These are phyloP conservation scores for Choristoneura rosaceana DNA, from an alignment of 2,888 invertebrate species.

Conservation along the genomic window DNA sequence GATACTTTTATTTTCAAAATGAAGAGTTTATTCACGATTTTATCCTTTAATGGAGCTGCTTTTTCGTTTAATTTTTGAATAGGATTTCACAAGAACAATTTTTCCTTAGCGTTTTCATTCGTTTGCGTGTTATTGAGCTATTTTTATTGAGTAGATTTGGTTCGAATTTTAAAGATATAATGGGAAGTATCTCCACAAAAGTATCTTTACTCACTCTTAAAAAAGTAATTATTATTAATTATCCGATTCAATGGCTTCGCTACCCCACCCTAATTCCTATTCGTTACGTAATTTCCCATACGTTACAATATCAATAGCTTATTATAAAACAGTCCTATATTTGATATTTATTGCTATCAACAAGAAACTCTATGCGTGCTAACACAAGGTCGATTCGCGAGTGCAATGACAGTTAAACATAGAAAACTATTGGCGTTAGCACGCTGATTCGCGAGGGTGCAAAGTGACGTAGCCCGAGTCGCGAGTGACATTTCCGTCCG, in stretches of 20 bases:
- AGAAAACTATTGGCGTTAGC: constrained; percentile 10
- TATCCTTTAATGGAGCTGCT: constrained; percentile 8
- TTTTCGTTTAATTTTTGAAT: constrained; percentile 11
- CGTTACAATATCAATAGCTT: constrained; percentile 5
- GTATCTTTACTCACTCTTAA: background rate
- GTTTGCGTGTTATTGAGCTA: constrained; percentile 7
- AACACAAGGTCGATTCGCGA: background rate
- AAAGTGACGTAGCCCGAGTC: constrained; percentile 56
- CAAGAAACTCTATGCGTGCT: background rate
- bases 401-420: background rate
- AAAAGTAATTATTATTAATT: background rate
- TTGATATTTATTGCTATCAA: background rate
- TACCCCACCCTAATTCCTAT: constrained; percentile 8
- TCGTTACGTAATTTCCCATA: background rate
- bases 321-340: background rate
- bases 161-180: background rate
- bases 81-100: constrained; percentile 5
- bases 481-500: constrained; percentile 79
- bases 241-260: constrained; percentile 1
- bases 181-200: background rate
- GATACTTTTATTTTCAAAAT: constrained; percentile 10
- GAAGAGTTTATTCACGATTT: background rate
- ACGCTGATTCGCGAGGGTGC: constrained; percentile 59
- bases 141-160: background rate
- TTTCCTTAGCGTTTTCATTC: constrained; percentile 9